Evolutionary conservation across 2,113 vertebrate genomes (phyloP), one percentile per base, ranked within the genome.

Genomic region (Solenodon paradoxus): DNA sequence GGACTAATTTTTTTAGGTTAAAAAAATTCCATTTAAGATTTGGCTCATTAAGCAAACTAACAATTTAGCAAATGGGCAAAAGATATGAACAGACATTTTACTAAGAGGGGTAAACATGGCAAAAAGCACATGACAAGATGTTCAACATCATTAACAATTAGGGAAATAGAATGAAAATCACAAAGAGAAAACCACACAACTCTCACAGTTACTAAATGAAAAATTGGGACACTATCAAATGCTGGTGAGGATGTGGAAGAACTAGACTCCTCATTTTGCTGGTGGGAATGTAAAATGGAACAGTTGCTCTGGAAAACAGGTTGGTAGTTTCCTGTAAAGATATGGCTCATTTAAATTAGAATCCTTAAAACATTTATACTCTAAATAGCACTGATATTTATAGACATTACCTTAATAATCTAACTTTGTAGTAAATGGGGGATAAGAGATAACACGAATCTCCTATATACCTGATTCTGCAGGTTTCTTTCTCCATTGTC

Each of bases 21-120:
- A 90, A 88, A 95, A 79, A 49, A 87, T 82, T 40, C 81, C 35
- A 10, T 80, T 68, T 80, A 78, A 94, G 69, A 88, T 49, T 88
- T 24, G 53, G 74, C 94, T 96, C 89, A 83, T 69, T 89, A 77
- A 84, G 57, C 69, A 93, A 89, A 95, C 28, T 89, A 80, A 68
- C 49, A 49, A 92, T 74, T 93, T 75, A 86, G 68, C 72, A 92
- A 92, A 94, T 15, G 7, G 51, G 63, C 57, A 90, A 79, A 92
- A 86, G 38, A 92, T 28, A 45, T 3, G 11, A 64, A 92, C 24
- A 96, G 75, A 92, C 38, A 90, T 80, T 51, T 93, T 45, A 90
- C n/a, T 32, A n/a, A 66, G 74, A 49, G 85, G 28, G 24, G 61
- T 19, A 68, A 57, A 90, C 9, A 55, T 28, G 45, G n/a, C 53